Evolutionary conservation across 1,140 invertebrate genomes (phyloP), one percentile per base, ranked within the genome.

Genomic region (Alviniconcha marisindica): DNA sequence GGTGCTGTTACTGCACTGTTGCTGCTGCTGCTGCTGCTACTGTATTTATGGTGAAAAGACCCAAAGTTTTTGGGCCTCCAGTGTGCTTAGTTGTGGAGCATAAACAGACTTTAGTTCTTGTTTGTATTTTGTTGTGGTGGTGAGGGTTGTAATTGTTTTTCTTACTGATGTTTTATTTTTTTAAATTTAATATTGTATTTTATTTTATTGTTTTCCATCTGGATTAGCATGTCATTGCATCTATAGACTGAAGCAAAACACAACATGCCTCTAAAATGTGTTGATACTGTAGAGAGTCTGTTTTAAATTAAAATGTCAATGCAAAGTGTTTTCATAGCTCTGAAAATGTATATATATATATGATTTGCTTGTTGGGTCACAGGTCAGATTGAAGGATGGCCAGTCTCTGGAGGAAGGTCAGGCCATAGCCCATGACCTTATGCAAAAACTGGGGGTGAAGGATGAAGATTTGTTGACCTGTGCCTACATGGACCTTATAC

Each of bases 401-500:
- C 95, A 97, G 89, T 94, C 94, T 12, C 63, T 95, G 5, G 95
- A 96, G 87, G 94, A 96, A 73, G 97, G 96, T n/a, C 93, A 96
- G 87, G 88, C 88, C 18, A 96, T 97, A 81, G 96, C 96, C 2
- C 89, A 95, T 24, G 94, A 96, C 81, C 90, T 98, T 2, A 95
- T 96, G 93, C 89, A 92, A 0, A 94, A 95, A 89, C 94, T 98
- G n/a, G 94, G 93, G 15, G 94, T 98, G n/a, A 87, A 92, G 54
- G 88, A 95, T 36, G 92, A 94, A n/a, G 95, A 97, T 92, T 91
- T 97, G 15, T 94, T 97, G 84, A 93, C 94, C 1, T 95, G 95
- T 84, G 96, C 97, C 10, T 98, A 98, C 91, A 94, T 97, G 88
- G 97, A 97, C 92, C 87, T 95, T 36, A 78, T 90, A 18, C 69